These are phyloP conservation scores for Drosophila nasuta DNA, from an alignment of 1,140 invertebrate species.

Conservation along the genomic window DNA sequence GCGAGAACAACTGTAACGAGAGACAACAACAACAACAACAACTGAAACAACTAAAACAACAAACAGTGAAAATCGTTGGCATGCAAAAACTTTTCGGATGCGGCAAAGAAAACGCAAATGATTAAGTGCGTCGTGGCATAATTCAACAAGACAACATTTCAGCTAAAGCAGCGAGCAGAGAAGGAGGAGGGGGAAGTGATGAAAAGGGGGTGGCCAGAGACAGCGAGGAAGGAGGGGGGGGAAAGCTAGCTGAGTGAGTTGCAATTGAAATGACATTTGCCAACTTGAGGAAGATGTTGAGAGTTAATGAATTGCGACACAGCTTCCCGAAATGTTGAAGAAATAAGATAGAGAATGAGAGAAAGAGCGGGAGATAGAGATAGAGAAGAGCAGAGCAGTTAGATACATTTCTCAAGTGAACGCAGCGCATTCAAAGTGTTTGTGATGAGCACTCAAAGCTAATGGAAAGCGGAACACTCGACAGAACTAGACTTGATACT, in stretches of 20 bases:
- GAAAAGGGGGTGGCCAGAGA: constrained; percentile 14
- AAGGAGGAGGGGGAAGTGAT: not conserved
- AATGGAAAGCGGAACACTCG: constrained; percentile 8
- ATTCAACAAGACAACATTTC: constrained; percentile 75
- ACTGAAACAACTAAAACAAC: constrained; percentile 33
- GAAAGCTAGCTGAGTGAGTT: constrained; percentile 22
- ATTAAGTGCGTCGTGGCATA: constrained; percentile 77
- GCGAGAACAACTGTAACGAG: constrained; percentile 18
- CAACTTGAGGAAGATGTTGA: constrained; percentile 48
- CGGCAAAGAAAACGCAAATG: constrained; percentile 77
- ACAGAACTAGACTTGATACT: not conserved
- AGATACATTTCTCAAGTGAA: constrained; percentile 13
- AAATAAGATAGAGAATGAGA: too few species aligned
- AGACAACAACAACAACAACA: constrained; percentile 21
- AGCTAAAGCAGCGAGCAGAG: constrained; percentile 6
- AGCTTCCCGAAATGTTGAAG: not conserved
- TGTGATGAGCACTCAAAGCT: constrained; percentile 1
- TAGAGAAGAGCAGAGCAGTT: not conserved
- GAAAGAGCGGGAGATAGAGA: not conserved
- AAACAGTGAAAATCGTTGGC: constrained; percentile 49
- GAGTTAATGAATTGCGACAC: constrained; percentile 48
- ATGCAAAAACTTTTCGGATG: constrained; percentile 76
- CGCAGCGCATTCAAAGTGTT: not conserved
- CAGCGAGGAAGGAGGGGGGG: not conserved
- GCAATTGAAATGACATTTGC: constrained; percentile 66